Conservation (phyloP, 2,888 invertebrate species). For the Acrobasis consociella region DNA sequence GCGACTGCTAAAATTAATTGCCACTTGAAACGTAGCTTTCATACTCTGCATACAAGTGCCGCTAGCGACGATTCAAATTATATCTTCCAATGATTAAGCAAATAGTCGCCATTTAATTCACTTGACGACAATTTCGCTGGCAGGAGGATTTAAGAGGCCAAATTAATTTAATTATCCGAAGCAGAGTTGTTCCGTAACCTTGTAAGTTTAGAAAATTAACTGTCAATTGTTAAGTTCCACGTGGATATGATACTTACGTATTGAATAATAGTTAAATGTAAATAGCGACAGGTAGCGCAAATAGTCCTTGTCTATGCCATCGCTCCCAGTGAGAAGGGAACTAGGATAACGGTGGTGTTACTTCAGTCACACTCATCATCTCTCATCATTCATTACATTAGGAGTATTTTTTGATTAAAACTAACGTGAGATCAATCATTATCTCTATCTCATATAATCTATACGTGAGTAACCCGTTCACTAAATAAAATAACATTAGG, state of each 20-base stretch:
- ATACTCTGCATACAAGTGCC: conserved; percentile 7
- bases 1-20: conserved; percentile 39
- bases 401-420: no score
- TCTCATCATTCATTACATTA: no score
- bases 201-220: neutral
- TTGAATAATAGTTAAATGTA: no score
- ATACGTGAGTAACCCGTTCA: no score
- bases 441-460: no score
- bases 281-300: no score
- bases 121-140: conserved; percentile 1
- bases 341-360: no score
- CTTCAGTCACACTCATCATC: no score
- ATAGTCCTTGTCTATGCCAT: no score
- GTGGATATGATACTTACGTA: neutral
- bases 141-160: neutral
- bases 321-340: no score
- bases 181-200: conserved; percentile 1
- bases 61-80: conserved; percentile 13
- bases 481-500: no score
- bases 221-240: neutral
- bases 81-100: conserved; percentile 15
- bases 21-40: conserved; percentile 30
- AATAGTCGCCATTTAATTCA: conserved; percentile 15
- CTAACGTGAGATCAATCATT: no score
- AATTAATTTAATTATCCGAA: neutral